A percentile compares a stretch with the other conserved stretches of the same genome.
phyloP scores from a whole-genome alignment of 2,797 vertebrate species.

The Erpetoichthys calabaricus region DNA sequence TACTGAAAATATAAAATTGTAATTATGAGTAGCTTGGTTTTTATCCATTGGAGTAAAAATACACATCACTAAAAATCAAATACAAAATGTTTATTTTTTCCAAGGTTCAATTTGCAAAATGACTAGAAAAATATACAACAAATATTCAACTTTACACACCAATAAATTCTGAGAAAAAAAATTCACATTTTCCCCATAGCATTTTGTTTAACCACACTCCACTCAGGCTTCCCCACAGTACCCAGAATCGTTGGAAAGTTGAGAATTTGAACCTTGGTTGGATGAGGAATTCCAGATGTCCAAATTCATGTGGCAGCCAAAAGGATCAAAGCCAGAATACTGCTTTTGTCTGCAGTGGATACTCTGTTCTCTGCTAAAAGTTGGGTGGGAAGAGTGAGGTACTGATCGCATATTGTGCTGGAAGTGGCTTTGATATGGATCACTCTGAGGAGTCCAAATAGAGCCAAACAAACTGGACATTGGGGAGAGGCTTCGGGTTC shows the following conservation, averaged over 20 bases:
- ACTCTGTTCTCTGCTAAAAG: constrained; percentile 63
- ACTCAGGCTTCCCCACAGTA: constrained; percentile 71
- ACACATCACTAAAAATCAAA: constrained; percentile 17
- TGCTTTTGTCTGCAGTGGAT: constrained; percentile 67
- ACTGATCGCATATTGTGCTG: constrained; percentile 43
- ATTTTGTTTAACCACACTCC: constrained; percentile 31
- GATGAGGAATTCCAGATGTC: constrained; percentile 93
- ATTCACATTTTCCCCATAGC: constrained; percentile 48
- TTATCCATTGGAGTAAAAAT: too few relatives aligned
- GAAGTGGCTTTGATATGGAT: constrained; percentile 75
- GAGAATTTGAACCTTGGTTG: constrained; percentile 79
- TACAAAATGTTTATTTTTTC: constrained; percentile 59
- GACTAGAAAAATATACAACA: constrained; percentile 79
- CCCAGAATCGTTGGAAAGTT: constrained; percentile 84
- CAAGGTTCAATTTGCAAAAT: constrained; percentile 68
- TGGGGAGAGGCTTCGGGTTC: constrained; percentile 89
- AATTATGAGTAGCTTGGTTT: too few relatives aligned
- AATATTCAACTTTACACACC: constrained; percentile 62
- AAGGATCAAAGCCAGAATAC: constrained; percentile 84
- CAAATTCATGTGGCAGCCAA: constrained; percentile 94
- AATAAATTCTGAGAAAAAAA: constrained; percentile 51
- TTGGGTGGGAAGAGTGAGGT: constrained; percentile 58
- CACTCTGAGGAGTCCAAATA: constrained; percentile 93
- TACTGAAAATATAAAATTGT: not conserved
- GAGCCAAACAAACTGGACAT: constrained; percentile 97